phyloP scores from a whole-genome alignment of 2,113 vertebrate genomes.

The Takifugu bimaculatus region DNA sequence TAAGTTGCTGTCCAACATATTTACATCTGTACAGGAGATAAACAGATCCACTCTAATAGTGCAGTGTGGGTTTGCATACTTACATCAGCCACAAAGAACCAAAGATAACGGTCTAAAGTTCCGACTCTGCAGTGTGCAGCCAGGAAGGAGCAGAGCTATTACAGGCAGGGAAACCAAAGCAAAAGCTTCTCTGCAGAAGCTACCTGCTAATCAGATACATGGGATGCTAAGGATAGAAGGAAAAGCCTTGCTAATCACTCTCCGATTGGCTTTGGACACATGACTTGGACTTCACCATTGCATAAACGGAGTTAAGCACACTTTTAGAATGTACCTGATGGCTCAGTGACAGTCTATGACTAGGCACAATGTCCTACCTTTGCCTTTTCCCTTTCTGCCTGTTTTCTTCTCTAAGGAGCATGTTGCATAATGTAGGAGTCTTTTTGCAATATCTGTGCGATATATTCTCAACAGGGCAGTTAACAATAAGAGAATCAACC shows the following conservation, averaged over 20 bases:
- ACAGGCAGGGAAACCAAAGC: constrained; percentile 38
- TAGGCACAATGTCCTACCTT: constrained; percentile 5
- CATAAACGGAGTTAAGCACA: constrained; percentile 61
- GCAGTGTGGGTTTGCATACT: constrained; percentile 45
- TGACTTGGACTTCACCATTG: constrained; percentile 59
- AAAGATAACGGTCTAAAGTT: constrained; percentile 4
- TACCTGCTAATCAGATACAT: constrained; percentile 76
- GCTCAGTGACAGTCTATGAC: constrained; percentile 30
- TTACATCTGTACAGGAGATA: background rate
- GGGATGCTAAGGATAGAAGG: constrained; percentile 83
- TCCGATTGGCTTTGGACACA: constrained; percentile 76
- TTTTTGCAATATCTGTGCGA: background rate
- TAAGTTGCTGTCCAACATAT: background rate
- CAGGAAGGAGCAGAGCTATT: constrained; percentile 11
- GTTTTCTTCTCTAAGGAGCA: background rate
- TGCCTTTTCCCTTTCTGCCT: background rate
- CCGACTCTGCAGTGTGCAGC: constrained; percentile 9
- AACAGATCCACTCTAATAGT: background rate
- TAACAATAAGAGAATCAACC: no score
- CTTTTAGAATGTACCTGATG: constrained; percentile 30
- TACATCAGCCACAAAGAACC: constrained; percentile 38
- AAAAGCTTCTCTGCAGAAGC: constrained; percentile 43
- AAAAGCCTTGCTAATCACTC: constrained; percentile 84
- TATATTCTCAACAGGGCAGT: no score
- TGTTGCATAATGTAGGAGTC: background rate